Evolutionary conservation across 1,140 invertebrate species (phyloP).

Genomic region (Lepeophtheirus salmonis): DNA sequence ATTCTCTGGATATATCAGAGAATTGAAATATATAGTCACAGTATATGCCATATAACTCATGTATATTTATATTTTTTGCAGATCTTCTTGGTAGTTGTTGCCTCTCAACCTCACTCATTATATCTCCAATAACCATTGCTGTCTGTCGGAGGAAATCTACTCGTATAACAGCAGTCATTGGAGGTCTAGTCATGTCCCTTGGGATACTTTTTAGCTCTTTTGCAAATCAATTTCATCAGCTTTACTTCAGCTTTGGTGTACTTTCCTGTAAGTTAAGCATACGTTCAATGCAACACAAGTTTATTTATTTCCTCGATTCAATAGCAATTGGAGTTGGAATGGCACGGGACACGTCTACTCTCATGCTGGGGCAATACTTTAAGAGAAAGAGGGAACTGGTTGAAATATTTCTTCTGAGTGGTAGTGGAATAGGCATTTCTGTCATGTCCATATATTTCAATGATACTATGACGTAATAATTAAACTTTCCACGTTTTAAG

Average conservation of each 20-base stretch:
- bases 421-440: slow-evolving; percentile 60
- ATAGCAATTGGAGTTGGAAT: slow-evolving; percentile 60
- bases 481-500: not conserved
- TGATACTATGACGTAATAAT: slow-evolving; percentile 48
- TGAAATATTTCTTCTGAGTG: slow-evolving; percentile 65
- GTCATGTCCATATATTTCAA: slow-evolving; percentile 61
- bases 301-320: not conserved
- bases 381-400: slow-evolving; percentile 60
- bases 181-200: slow-evolving; percentile 57
- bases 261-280: slow-evolving; percentile 33
- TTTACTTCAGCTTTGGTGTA: slow-evolving; percentile 59
- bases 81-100: not conserved
- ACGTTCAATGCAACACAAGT: not conserved
- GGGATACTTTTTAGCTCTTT: slow-evolving; percentile 72
- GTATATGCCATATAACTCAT: no score
- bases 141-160: slow-evolving; percentile 34
- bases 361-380: slow-evolving; percentile 82
- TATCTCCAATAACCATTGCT: slow-evolving; percentile 28
- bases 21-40: no score
- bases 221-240: slow-evolving; percentile 63
- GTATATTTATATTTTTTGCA: slow-evolving; percentile 9
- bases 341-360: slow-evolving; percentile 57
- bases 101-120: slow-evolving; percentile 29
- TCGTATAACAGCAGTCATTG: slow-evolving; percentile 62
- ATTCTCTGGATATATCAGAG: no score